phyloP scores from a whole-genome alignment of 2,888 invertebrate species.

The Lepidochitona cinerea region DNA sequence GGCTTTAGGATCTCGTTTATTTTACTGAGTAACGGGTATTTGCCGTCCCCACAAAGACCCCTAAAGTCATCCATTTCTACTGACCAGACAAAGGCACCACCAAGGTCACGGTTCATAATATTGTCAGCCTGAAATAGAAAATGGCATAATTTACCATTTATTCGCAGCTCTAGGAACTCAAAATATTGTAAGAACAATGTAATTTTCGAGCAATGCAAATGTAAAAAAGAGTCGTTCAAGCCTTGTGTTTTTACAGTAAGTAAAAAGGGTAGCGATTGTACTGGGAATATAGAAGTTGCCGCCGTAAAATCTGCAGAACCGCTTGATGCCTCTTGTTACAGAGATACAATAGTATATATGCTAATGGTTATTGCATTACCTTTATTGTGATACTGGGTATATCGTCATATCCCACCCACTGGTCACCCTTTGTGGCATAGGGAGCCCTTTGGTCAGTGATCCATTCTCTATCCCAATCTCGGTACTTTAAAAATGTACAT shows the following conservation, averaged over 20 bases:
- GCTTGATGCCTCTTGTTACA: no score
- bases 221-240: no score
- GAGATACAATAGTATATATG: no score
- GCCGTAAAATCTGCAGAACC: no score
- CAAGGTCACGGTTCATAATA: constrained; percentile 68
- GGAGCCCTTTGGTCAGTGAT: not conserved
- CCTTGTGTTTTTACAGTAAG: no score
- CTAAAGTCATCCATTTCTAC: constrained; percentile 96
- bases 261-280: no score
- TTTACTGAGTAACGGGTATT: constrained; percentile 89
- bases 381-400: not conserved
- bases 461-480: not conserved
- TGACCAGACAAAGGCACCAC: constrained; percentile 98
- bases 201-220: no score
- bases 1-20: constrained; percentile 77
- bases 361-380: no score
- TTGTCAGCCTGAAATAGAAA: constrained; percentile 36
- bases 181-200: no score
- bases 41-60: constrained; percentile 88
- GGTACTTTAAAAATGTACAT: not conserved
- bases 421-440: not conserved
- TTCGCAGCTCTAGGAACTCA: no score
- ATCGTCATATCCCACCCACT: not conserved
- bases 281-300: no score
- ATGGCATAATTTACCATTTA: no score